Evolutionary conservation across 2,888 invertebrate species (phyloP).

Genomic region (Acleris sparsana): DNA sequence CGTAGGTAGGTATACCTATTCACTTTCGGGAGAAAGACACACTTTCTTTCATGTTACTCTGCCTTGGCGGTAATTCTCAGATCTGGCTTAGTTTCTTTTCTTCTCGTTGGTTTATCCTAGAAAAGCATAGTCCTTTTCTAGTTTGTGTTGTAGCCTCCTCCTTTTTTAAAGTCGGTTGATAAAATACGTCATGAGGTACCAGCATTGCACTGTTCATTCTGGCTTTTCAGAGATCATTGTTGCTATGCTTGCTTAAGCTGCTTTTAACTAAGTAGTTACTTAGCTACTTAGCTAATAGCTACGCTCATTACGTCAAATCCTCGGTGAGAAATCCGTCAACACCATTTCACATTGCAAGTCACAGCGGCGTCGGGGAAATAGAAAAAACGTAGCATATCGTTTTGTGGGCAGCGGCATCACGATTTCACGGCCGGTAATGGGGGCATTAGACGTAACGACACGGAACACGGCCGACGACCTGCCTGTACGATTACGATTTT

Average conservation of each 20-base stretch:
- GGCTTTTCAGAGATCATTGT: too few species aligned
- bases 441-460: conserved; percentile 68
- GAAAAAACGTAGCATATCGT: conserved; percentile 64
- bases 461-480: conserved; percentile 71
- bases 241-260: neutral
- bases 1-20: too few species aligned
- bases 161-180: too few species aligned
- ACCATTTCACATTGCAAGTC: conserved; percentile 37
- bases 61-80: too few species aligned
- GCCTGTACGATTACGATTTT: conserved; percentile 15
- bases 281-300: neutral
- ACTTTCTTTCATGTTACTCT: too few species aligned
- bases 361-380: conserved; percentile 51
- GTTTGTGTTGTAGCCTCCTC: too few species aligned
- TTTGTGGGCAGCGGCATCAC: conserved; percentile 71
- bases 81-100: too few species aligned
- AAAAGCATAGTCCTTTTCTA: too few species aligned
- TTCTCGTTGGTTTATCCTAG: too few species aligned
- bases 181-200: too few species aligned
- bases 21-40: too few species aligned
- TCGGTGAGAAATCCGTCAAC: conserved; percentile 25
- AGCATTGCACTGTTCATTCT: too few species aligned
- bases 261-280: neutral
- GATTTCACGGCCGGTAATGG: conserved; percentile 74
- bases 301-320: conserved; percentile 2